Evolutionary conservation across 2,113 vertebrate species (phyloP).

Genomic region (Neogale vison): DNA sequence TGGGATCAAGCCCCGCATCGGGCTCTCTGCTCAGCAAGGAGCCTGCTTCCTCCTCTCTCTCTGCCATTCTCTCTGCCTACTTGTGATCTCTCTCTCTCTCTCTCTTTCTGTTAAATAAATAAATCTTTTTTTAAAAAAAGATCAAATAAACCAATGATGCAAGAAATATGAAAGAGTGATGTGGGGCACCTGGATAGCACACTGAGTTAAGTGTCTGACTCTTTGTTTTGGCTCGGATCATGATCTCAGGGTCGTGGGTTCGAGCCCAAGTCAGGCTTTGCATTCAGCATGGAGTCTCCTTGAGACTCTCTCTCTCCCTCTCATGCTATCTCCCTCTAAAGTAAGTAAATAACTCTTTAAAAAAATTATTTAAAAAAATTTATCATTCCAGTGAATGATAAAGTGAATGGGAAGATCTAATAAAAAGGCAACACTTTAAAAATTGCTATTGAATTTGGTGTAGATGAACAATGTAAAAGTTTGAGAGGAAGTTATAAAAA

Average conservation of each 20-base stretch:
- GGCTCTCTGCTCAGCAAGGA: no score
- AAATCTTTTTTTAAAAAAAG: no score
- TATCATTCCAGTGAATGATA: neutral
- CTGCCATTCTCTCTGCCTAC: no score
- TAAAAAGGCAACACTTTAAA: slow-evolving; percentile 10
- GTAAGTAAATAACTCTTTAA: neutral
- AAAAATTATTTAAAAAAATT: neutral
- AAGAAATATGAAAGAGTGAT: neutral
- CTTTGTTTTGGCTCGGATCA: neutral
- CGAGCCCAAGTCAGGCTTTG: neutral
- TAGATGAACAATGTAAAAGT: neutral
- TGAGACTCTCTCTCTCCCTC: neutral
- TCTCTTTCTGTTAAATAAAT: no score
- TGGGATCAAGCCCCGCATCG: no score
- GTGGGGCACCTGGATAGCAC: neutral
- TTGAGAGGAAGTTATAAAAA: slow-evolving; percentile 20
- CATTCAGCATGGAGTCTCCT: neutral
- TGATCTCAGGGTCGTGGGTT: neutral
- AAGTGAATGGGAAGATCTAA: neutral
- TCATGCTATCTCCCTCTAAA: neutral
- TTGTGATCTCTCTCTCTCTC: no score
- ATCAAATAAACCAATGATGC: neutral
- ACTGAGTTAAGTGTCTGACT: neutral
- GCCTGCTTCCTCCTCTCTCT: no score
- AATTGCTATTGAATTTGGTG: neutral